Evolutionary conservation across 2,797 vertebrate species (phyloP), one percentile per base, ranked within the genome.

Genomic region (Phoxinus dragarum): DNA sequence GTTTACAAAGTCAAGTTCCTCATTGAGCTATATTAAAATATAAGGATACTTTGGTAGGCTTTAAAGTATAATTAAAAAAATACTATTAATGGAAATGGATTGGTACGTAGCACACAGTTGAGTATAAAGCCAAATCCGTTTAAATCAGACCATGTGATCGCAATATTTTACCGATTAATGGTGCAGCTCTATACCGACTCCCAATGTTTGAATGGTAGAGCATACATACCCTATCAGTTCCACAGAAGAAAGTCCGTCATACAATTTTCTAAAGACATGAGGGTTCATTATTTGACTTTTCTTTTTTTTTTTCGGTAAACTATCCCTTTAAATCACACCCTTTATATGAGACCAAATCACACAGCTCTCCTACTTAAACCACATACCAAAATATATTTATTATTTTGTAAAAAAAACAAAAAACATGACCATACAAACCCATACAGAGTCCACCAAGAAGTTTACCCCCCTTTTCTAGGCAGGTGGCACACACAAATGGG

Each of bases 361-460:
- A 84, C 42, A 52, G 36, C 68, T 23, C 72, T 79, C 49, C 47
- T 40, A 42, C 49, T 74, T 71, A 71, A 64, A 74, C 78, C 81
- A 64, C 73, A 64, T 40, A 81, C 71, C 71, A 83, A 86, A 88
- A 88, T 66, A 80, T 71, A 72, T 67, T 49, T 49, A 12, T 27
- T 59, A n/a, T 59, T 56, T 56, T 74, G 66, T 69, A 40, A 40
- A 16, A 12, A 9, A 3, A 49, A 16, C 27, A 31, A 56, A 77
- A 52, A 10, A 61, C 19, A 40, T 49, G 0, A 61, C 75, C 86
- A 73, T 80, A 78, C 44, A 67, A 36, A 67, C 77, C 68, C 71
- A 61, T 89, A 86, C 36, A 59, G 10, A 76, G 36, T 74, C 16
- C 66, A 67, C n/a, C 9, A 49, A 74, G 61, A 16, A 84, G 82